Evolutionary conservation across 2,888 invertebrate genomes (phyloP), one percentile per base, ranked within the genome.

Genomic region (Scaptomyza parva): DNA sequence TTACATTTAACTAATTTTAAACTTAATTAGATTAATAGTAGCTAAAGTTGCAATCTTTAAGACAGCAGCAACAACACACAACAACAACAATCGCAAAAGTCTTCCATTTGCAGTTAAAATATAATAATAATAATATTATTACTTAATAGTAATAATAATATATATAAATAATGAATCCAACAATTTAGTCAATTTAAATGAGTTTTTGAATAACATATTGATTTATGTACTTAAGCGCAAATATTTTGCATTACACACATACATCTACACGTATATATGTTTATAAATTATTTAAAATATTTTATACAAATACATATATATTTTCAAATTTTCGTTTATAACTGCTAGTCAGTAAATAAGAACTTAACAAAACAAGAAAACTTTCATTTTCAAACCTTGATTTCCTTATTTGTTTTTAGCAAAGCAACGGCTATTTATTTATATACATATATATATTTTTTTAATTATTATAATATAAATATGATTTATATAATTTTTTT

Each of bases 281-380:
- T 53, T 65, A 45, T 86, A 80, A 81, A 77, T 86, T 86, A 86
- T 87, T 87, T 74, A 22, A 61, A 39, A 54, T 54, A 43, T 53
- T 54, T 39, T 62, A 50, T 70, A 64, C 76, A 61, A 70, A 83
- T 70, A 70, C 59, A 35, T 52, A 22, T 47, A 28, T 28, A 28
- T 28, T 28, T 28, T 28, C 9, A 9, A 9, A 65, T 54, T 59
- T 74, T 76, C 40, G 44, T 76, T 88, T 81, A 65, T 81, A 86
- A 86, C 86, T 83, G 82, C 82, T 84, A 84, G 88, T 84, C 88
- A 88, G 83, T 88, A 86, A 86, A 77, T 66, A 62, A 44, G 14
- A 74, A 74, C 78, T 69, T 78, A 77, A 64, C 48, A 40, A 37
- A 18, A 14, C 41, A 44, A 26, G 22, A 33, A 45, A 55, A 66